Percentiles rank a stretch among this genome's conserved stretches.
Evolutionary conservation across 2,888 invertebrate genomes (phyloP).

Genomic region (Hypomecis punctinalis): DNA sequence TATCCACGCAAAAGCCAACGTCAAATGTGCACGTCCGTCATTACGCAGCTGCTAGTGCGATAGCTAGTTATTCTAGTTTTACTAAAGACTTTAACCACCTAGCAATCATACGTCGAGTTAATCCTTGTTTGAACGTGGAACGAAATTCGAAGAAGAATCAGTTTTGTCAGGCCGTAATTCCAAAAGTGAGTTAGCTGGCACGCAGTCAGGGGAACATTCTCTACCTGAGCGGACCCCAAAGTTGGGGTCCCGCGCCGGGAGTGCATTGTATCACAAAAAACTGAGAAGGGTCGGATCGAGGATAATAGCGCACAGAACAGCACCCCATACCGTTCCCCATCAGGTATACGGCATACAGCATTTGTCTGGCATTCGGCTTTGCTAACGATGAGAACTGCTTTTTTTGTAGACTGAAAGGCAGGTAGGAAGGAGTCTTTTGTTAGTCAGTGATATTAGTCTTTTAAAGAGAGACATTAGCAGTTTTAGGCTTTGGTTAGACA

Average conservation of each 20-base stretch:
- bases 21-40: slow-evolving; percentile 54
- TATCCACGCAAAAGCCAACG: slow-evolving; percentile 34
- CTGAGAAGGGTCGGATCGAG: slow-evolving; percentile 72
- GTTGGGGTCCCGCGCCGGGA: slow-evolving; percentile 69
- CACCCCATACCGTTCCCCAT: slow-evolving; percentile 59
- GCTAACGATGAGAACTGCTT: slow-evolving; percentile 39
- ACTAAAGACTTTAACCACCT: slow-evolving; percentile 46
- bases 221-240: slow-evolving; percentile 70
- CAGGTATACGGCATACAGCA: slow-evolving; percentile 50
- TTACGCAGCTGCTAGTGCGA: slow-evolving; percentile 63
- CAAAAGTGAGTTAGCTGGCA: slow-evolving; percentile 60
- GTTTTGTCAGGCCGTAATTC: slow-evolving; percentile 61
- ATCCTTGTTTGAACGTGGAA: slow-evolving; percentile 3
- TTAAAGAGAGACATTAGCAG: slow-evolving; percentile 27
- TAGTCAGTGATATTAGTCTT: slow-evolving; percentile 37
- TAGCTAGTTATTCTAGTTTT: slow-evolving; percentile 62
- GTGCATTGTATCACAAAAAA: slow-evolving; percentile 77
- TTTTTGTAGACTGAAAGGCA: slow-evolving; percentile 34
- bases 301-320: slow-evolving; percentile 65
- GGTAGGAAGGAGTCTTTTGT: slow-evolving; percentile 25
- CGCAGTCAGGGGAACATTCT: slow-evolving; percentile 51
- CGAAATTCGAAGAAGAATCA: slow-evolving; percentile 55
- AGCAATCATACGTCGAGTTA: slow-evolving; percentile 32
- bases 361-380: slow-evolving; percentile 35
- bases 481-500: background rate